These are phyloP conservation scores for Chionoecetes opilio DNA, from an alignment of 1,140 invertebrate species.

Conservation along the genomic window DNA sequence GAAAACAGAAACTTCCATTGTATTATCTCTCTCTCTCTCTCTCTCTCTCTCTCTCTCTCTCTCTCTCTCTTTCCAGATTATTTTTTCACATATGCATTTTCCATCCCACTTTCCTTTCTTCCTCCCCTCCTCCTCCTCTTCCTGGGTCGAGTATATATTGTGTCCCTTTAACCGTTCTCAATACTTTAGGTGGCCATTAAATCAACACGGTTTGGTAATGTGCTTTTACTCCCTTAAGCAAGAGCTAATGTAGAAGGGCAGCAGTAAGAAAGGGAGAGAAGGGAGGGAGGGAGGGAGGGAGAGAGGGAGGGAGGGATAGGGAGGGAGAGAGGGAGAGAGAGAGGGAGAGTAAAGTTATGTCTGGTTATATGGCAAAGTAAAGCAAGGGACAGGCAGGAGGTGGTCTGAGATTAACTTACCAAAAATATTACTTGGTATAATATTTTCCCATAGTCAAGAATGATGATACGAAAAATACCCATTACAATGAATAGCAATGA, in stretches of 20 bases:
- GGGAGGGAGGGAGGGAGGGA: neutral
- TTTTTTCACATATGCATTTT: neutral
- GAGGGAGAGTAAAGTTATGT: too few species aligned
- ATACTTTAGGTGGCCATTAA: slow-evolving; percentile 9
- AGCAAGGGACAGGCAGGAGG: neutral
- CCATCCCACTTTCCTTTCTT: neutral
- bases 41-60: slow-evolving; percentile 36
- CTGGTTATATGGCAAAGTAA: too few species aligned
- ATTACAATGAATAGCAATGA: too few species aligned
- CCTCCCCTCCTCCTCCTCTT: neutral
- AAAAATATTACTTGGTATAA: neutral
- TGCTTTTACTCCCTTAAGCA: neutral
- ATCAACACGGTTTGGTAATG: neutral
- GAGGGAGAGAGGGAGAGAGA: neutral
- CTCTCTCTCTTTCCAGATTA: neutral
- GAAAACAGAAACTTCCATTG: neutral
- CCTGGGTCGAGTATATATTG: neutral
- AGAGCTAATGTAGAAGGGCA: neutral
- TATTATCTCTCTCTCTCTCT: neutral
- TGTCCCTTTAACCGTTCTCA: slow-evolving; percentile 19
- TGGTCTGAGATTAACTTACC: neutral
- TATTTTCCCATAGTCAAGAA: too few species aligned
- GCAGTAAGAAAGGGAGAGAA: neutral
- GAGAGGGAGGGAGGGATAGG: neutral
- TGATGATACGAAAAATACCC: too few species aligned